Evolutionary conservation across 2,888 invertebrate species (phyloP).

Genomic region (Leptodirus hochenwartii): DNA sequence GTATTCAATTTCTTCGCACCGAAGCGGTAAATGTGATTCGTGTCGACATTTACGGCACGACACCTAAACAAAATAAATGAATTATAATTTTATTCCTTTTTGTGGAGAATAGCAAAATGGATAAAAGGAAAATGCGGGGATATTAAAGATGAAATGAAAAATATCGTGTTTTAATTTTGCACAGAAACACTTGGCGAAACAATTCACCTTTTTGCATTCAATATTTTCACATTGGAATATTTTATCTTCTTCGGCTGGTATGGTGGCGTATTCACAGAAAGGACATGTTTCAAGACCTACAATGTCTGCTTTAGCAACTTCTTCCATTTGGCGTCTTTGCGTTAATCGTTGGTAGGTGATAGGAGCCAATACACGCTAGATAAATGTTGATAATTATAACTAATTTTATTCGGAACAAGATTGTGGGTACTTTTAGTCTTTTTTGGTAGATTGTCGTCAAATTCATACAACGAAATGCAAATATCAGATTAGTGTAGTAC

Average conservation of each 20-base stretch:
- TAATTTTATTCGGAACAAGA: no score
- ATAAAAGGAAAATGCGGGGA: no score
- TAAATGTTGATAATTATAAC: slow-evolving; percentile 8
- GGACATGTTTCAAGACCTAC: slow-evolving; percentile 35
- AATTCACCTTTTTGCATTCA: slow-evolving; percentile 33
- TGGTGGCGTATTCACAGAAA: slow-evolving; percentile 34
- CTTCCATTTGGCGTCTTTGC: slow-evolving; percentile 30
- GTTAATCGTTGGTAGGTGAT: slow-evolving; percentile 28
- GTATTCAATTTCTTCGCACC: slow-evolving; percentile 32
- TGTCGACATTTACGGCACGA: slow-evolving; percentile 34
- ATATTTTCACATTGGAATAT: slow-evolving; percentile 34
- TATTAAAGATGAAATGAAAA: no score
- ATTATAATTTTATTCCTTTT: no score
- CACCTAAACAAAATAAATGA: no score
- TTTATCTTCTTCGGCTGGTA: slow-evolving; percentile 25
- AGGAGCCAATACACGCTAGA: slow-evolving; percentile 27
- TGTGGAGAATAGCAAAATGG: no score
- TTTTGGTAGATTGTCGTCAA: no score
- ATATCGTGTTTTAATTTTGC: no score
- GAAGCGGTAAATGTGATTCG: slow-evolving; percentile 32
- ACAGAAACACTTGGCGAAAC: no score
- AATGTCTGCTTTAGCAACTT: slow-evolving; percentile 32
- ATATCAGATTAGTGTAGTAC: no score
- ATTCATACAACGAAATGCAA: no score
- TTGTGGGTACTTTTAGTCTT: no score